These are phyloP conservation scores for Horisme vitalbata DNA, from an alignment of 2,888 invertebrate species.

Conservation along the genomic window DNA sequence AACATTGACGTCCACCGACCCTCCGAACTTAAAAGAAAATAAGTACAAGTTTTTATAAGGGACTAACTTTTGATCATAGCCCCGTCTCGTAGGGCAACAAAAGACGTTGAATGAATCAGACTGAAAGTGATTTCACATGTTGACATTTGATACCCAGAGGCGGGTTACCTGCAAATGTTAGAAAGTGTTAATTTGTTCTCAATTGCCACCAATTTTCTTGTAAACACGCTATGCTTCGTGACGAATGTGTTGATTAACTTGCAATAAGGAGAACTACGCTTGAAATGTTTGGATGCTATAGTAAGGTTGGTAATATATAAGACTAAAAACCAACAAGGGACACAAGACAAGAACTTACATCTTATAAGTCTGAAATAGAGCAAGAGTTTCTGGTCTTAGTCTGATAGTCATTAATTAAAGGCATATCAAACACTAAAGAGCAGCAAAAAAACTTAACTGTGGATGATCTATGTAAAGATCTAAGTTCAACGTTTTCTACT, in stretches of 20 bases:
- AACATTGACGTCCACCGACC: constrained; percentile 55
- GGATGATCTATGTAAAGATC: too few species aligned
- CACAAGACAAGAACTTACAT: too few species aligned
- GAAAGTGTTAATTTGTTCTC: constrained; percentile 3
- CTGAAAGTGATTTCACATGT: constrained; percentile 23
- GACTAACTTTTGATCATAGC: constrained; percentile 25
- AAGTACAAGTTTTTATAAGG: constrained; percentile 26
- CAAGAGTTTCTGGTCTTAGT: too few species aligned
- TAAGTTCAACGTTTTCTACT: too few species aligned
- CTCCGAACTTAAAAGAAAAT: constrained; percentile 32
- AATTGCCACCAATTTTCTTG: constrained; percentile 12
- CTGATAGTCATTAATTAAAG: too few species aligned
- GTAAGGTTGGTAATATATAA: too few species aligned
- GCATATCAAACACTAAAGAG: too few species aligned
- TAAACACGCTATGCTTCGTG: neutral
- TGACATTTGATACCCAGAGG: constrained; percentile 14
- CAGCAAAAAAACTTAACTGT: too few species aligned
- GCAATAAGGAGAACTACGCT: too few species aligned
- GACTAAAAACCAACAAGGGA: too few species aligned
- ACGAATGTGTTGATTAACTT: neutral
- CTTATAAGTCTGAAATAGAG: too few species aligned
- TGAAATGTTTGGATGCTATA: too few species aligned
- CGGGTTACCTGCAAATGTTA: constrained; percentile 11
- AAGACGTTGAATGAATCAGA: constrained; percentile 16
- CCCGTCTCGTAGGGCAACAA: constrained; percentile 22